These are phyloP conservation scores for Thunnus maccoyii DNA, from an alignment of 2,113 vertebrate species.

Conservation along the genomic window DNA sequence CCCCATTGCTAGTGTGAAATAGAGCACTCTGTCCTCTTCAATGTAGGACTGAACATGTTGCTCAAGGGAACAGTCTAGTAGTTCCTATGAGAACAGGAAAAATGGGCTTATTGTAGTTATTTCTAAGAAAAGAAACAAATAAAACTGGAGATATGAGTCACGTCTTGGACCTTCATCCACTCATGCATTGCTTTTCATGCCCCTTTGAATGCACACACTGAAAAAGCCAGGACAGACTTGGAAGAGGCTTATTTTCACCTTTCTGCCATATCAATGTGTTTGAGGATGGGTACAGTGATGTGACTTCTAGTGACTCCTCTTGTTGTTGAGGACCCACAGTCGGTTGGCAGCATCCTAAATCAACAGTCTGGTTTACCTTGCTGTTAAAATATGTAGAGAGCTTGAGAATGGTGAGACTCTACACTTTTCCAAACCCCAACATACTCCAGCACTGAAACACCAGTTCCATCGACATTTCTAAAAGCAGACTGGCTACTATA, in stretches of 20 bases:
- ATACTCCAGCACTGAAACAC: neutral
- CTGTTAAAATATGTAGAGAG: too few species aligned
- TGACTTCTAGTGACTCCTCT: too few species aligned
- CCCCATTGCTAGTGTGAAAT: neutral
- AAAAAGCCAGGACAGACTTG: neutral
- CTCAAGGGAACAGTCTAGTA: neutral
- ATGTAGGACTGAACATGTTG: neutral
- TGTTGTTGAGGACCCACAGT: too few species aligned
- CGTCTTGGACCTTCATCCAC: neutral
- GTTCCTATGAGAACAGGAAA: neutral
- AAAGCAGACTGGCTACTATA: neutral
- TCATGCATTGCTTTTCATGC: neutral
- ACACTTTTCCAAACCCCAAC: neutral
- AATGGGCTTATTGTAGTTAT: conserved; percentile 5
- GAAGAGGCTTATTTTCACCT: neutral
- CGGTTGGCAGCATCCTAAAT: too few species aligned
- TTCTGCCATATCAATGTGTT: neutral
- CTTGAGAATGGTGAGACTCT: too few species aligned
- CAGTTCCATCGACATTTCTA: neutral
- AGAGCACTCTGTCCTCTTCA: neutral
- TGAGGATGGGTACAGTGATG: neutral
- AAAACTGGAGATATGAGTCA: conserved; percentile 1
- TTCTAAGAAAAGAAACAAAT: conserved; percentile 10
- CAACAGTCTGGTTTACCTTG: too few species aligned
- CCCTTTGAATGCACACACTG: neutral